Conservation (phyloP, 2,797 vertebrate genomes). For the Sebastes iracundus region DNA sequence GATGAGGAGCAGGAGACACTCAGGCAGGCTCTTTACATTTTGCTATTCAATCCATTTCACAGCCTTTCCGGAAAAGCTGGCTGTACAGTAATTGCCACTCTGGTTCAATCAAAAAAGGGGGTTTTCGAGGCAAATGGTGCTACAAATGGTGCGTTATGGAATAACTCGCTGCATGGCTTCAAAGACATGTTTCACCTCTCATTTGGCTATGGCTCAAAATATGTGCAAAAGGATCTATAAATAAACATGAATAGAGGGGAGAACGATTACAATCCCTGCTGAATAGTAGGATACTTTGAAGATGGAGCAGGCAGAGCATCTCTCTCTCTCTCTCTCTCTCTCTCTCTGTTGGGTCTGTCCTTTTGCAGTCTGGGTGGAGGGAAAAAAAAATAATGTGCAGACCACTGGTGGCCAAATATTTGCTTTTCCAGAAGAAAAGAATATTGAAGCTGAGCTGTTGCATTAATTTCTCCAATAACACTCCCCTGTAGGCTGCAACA, state of each 20-base stretch:
- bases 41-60: conserved; percentile 40
- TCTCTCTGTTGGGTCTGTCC: conserved; percentile 23
- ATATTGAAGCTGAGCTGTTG: not conserved
- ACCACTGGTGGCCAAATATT: conserved; percentile 48
- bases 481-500: not conserved
- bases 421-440: not conserved
- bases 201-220: conserved; percentile 75
- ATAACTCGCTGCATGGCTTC: conserved; percentile 60
- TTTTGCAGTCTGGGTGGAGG: conserved; percentile 26
- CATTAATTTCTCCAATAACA: not conserved
- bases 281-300: conserved; percentile 74
- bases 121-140: conserved; percentile 47
- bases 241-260: conserved; percentile 76
- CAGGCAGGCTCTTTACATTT: conserved; percentile 17
- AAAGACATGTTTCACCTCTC: conserved; percentile 74
- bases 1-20: conserved; percentile 49
- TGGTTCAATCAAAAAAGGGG: conserved; percentile 45
- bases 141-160: conserved; percentile 41
- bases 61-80: conserved; percentile 6
- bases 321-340: not conserved
- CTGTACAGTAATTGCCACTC: conserved; percentile 50
- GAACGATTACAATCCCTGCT: conserved; percentile 62
- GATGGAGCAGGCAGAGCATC: conserved; percentile 47
- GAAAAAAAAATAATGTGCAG: conserved; percentile 1
- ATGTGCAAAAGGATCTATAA: conserved; percentile 76